Evolutionary conservation across 2,888 invertebrate species (phyloP), one percentile per base, ranked within the genome.

Genomic region (Azorinus chamasolen): DNA sequence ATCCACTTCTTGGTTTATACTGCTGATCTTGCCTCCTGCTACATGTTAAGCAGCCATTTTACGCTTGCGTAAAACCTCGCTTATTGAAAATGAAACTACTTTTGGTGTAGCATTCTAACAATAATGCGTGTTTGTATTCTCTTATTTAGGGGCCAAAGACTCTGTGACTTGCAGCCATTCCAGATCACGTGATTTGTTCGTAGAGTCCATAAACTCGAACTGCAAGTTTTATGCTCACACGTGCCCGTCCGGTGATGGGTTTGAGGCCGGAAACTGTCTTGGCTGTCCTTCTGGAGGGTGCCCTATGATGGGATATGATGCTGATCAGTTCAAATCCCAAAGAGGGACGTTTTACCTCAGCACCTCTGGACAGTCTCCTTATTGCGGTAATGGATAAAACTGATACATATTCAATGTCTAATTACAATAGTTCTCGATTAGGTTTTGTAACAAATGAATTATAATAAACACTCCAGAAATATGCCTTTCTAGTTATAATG

Each of bases 271-370:
- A 8, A 63, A 68, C 24, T 90, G 89, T 63, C 77, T 84, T 3
- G 83, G 82, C 20, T 88, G 87, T 48, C 83, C 84, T 6, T 27
- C 64, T 14, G 77, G 73, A 12, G 86, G 84, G 18, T 89, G 88
- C 73, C 83, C 87, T 2, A 46, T 77, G 14, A 88, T 90, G 89
- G 90, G 90, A 22, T 88, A 81, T 58, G 73, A 88, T 37, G 83
- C 89, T 3, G 76, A 79, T 25, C 54, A 68, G 37, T 69, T 70
- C 4, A 27, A n/a, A 14, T 22, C 65, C 1, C 71, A 74, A 18
- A 70, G 73, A 6, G 89, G 90, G 54, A 63, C 75, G 0, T 86
- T 75, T 72, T 90, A 85, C 61, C 79, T 90, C 12, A 87, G 85
- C 41, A 90, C 90, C 8, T 79, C 85, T 0, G 74, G 71, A 18